Base-by-base conservation (phyloP, 2,888 invertebrate genomes). In the Seira ritae region DNA sequence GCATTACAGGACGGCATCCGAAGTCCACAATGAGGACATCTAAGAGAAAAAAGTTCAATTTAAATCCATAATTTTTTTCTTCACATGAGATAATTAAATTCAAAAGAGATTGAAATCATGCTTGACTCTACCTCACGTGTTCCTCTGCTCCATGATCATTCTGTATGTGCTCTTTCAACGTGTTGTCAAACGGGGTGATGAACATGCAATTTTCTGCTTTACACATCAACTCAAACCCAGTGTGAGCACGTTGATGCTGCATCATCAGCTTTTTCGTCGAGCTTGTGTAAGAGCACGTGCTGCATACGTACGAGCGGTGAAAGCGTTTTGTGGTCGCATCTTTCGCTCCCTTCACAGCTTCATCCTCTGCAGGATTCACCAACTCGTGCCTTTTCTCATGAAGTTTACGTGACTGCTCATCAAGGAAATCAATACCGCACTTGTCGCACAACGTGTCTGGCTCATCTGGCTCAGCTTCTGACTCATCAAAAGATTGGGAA, bases 401-500 rank as follows among this genome's bases (percentile, higher is more conserved):
- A 68, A 91, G 91, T 89, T 92, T 92, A 69, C 92, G 90, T 31
- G 92, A 92, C 80, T 91, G 90, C 86, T 92, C 92, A 89, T 92
- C 92, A 86, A 91, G 91, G 89, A 92, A 92, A 89, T 92, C 92
- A 90, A 92, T 92, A 82, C 92, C 92, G 90, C 92, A 92, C 89
- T 91, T 91, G 85, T 90, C 91, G 90, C 92, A 92, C 87, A 92
- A 91, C 89, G 92, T 92, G 82, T 92, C 90, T 82, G 92, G 92
- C 87, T 92, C 91, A 86, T 91, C 91, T 87, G 91, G 91, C 84
- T 90, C 90, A 87, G 91, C 91, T 87, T 91, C 91, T 42, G 88
- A 42, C 42, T 42, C 42, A 8, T 4, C 42, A 42, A 42, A n/a
- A n/a, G n/a, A n/a, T n/a, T n/a, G n/a, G n/a, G n/a, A n/a, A n/a